Evolutionary conservation across 2,888 invertebrate species (phyloP).

Genomic region (Aplocera efformata): DNA sequence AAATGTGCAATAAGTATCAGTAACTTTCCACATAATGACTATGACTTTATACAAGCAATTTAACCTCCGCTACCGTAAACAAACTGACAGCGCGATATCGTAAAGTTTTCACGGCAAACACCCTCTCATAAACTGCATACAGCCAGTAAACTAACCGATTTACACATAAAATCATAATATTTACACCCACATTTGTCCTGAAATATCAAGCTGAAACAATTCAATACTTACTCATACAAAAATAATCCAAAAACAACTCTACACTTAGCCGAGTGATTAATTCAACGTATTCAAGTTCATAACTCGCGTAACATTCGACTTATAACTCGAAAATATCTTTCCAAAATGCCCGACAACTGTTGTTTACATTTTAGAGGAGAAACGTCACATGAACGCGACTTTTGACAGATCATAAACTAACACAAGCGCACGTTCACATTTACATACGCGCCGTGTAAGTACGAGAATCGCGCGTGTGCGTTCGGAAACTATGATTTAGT

Average conservation of each 20-base stretch:
- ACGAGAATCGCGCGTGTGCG: slow-evolving; percentile 37
- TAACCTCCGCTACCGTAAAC: slow-evolving; percentile 33
- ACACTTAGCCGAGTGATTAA: slow-evolving; percentile 67
- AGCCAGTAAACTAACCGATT: slow-evolving; percentile 42
- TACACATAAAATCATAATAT: slow-evolving; percentile 37
- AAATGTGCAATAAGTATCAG: slow-evolving; percentile 7
- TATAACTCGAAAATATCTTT: slow-evolving; percentile 58
- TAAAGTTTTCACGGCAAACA: slow-evolving; percentile 44
- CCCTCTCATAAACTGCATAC: slow-evolving; percentile 43
- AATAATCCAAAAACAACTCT: slow-evolving; percentile 65
- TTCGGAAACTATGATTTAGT: slow-evolving; percentile 52
- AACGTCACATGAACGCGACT: slow-evolving; percentile 76
- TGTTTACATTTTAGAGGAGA: slow-evolving; percentile 76
- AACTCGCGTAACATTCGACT: slow-evolving; percentile 62
- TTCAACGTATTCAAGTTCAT: slow-evolving; percentile 71
- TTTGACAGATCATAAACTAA: slow-evolving; percentile 76
- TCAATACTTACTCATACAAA: slow-evolving; percentile 69
- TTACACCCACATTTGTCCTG: slow-evolving; percentile 46
- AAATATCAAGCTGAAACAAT: slow-evolving; percentile 40
- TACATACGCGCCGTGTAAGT: slow-evolving; percentile 57
- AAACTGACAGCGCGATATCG: slow-evolving; percentile 39
- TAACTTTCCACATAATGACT: slow-evolving; percentile 1
- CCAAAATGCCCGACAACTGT: slow-evolving; percentile 58
- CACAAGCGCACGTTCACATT: slow-evolving; percentile 65
- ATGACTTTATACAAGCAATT: slow-evolving; percentile 18